phyloP scores from a whole-genome alignment of 2,797 vertebrate genomes.

The Steatocranus sp. region DNA sequence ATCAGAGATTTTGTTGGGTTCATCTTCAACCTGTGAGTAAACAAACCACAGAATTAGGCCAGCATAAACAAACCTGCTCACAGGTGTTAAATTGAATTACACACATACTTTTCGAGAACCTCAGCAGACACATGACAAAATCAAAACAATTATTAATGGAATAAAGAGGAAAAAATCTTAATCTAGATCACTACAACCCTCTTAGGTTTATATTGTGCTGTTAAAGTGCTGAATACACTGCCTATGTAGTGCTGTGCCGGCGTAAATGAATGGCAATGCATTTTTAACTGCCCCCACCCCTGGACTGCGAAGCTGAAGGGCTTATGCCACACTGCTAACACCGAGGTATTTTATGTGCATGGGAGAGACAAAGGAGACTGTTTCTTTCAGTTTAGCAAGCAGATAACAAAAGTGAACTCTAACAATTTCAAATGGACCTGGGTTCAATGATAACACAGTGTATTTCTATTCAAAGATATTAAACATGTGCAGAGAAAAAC shows the following conservation, averaged over 20 bases:
- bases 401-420: not conserved
- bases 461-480: not conserved
- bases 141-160: not conserved
- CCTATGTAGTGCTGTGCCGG: not conserved
- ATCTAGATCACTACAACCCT: not conserved
- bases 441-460: not conserved
- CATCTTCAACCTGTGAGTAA: conserved; percentile 84
- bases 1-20: conserved; percentile 96
- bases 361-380: not conserved
- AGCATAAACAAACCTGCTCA: not conserved
- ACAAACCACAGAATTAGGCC: not conserved
- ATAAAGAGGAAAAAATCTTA: not conserved
- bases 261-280: not conserved
- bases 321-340: not conserved
- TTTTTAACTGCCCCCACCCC: not conserved
- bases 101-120: not conserved
- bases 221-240: not conserved
- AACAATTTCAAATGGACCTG: not conserved
- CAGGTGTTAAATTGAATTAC: not conserved
- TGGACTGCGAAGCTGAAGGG: not conserved
- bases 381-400: not conserved
- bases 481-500: not conserved
- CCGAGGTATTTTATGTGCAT: not conserved
- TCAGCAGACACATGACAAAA: not conserved
- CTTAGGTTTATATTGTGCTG: not conserved